These are phyloP conservation scores for Chionis minor DNA, from an alignment of 2,113 vertebrate genomes.

Conservation along the genomic window DNA sequence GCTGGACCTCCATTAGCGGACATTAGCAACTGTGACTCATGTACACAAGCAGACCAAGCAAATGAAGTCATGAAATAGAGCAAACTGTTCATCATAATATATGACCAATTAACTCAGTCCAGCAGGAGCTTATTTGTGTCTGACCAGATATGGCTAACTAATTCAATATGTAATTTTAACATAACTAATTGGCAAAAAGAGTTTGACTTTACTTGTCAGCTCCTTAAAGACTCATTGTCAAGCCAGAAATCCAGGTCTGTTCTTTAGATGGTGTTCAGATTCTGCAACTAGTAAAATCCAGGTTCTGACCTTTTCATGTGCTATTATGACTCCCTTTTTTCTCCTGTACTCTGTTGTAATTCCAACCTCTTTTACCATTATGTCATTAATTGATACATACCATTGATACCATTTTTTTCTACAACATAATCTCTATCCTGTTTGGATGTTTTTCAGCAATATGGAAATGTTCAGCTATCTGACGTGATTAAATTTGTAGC, in stretches of 20 bases:
- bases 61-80: neutral
- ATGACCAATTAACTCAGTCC: neutral
- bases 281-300: neutral
- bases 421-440: neutral
- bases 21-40: neutral
- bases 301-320: neutral
- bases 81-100: neutral
- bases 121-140: neutral
- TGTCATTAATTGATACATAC: neutral
- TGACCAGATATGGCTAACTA: neutral
- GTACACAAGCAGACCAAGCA: neutral
- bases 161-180: neutral
- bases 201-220: neutral
- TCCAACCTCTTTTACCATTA: neutral
- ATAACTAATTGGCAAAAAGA: neutral
- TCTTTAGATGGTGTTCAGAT: neutral
- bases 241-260: neutral
- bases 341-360: neutral
- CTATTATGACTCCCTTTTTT: neutral
- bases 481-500: neutral
- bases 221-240: neutral
- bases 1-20: neutral
- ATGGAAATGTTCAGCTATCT: neutral
- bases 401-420: neutral
- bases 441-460: neutral